phyloP scores from a whole-genome alignment of 2,888 invertebrate species.

The Diaperis boleti region DNA sequence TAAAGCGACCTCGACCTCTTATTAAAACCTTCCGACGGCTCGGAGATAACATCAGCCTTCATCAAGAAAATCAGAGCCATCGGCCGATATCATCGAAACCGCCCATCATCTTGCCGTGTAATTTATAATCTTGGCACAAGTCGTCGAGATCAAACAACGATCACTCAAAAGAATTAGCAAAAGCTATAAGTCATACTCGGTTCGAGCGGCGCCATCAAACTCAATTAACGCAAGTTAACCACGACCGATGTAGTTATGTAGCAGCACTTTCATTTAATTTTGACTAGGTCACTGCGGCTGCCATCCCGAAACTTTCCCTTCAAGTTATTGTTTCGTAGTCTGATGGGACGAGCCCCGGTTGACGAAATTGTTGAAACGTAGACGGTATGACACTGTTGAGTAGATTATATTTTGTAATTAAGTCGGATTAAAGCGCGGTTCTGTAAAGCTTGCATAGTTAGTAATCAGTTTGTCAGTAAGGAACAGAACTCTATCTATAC shows the following conservation, averaged over 20 bases:
- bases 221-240: conserved; percentile 14
- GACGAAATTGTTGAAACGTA: background rate
- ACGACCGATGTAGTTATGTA: background rate
- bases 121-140: background rate
- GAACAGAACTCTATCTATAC: no score
- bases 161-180: conserved; percentile 21
- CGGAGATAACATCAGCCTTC: background rate
- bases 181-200: conserved; percentile 20
- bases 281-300: no score
- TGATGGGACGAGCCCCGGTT: background rate
- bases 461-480: no score
- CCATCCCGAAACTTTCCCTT: no score
- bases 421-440: no score
- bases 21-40: background rate
- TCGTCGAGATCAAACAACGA: conserved; percentile 3
- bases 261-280: background rate
- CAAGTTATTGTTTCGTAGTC: no score
- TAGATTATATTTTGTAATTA: no score
- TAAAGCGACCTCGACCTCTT: no score
- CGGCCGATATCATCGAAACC: background rate
- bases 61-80: background rate
- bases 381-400: background rate
- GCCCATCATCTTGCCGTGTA: background rate
- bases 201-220: conserved; percentile 6
- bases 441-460: no score